phyloP scores from a whole-genome alignment of 2,797 vertebrate genomes.

The Karalla daura region DNA sequence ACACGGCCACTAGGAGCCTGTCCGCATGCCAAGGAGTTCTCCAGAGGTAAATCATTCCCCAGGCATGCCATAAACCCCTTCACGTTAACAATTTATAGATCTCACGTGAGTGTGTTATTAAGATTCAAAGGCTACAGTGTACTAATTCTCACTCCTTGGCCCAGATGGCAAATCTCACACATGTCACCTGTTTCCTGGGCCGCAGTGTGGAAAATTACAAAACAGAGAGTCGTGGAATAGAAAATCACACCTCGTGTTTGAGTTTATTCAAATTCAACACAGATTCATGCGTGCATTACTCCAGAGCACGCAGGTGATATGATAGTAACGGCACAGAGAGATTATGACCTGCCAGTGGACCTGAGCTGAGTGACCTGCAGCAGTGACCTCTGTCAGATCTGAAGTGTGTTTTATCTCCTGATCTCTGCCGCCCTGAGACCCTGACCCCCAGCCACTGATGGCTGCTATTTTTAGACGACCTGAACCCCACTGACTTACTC shows the following conservation, averaged over 20 bases:
- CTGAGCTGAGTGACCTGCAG: constrained; percentile 12
- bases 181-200: background rate
- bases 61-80: constrained; percentile 11
- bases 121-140: background rate
- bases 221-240: background rate
- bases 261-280: background rate
- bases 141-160: background rate
- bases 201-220: constrained; percentile 17
- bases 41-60: constrained; percentile 26
- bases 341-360: constrained; percentile 23
- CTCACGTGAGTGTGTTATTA: constrained; percentile 20
- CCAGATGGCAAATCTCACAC: constrained; percentile 18
- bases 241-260: background rate
- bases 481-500: constrained; percentile 42
- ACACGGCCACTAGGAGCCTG: background rate
- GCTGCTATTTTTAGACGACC: constrained; percentile 82
- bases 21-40: background rate
- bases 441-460: constrained; percentile 54
- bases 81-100: constrained; percentile 18
- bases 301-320: background rate
- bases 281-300: background rate
- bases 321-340: constrained; percentile 1
- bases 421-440: constrained; percentile 34
- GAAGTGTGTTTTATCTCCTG: constrained; percentile 37
- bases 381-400: background rate